These are phyloP conservation scores for Drosophila subquinaria DNA, from an alignment of 2,888 invertebrate genomes.

Conservation along the genomic window DNA sequence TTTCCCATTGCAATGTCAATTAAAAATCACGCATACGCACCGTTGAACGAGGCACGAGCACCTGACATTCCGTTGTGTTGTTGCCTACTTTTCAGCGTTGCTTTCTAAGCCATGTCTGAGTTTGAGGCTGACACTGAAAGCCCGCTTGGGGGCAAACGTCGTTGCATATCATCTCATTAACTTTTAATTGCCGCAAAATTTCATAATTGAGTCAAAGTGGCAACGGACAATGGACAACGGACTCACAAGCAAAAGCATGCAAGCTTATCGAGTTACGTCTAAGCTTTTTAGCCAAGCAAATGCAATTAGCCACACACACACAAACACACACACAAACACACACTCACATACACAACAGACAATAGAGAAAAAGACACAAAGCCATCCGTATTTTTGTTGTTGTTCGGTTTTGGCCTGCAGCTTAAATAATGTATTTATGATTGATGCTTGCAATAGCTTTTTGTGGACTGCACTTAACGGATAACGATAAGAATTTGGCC, in stretches of 20 bases:
- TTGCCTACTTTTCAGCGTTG: conserved; percentile 19
- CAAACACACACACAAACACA: conserved; percentile 2
- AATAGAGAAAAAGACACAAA: conserved; percentile 21
- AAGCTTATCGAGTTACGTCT: conserved; percentile 65
- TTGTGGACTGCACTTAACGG: conserved; percentile 33
- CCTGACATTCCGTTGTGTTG: conserved; percentile 5
- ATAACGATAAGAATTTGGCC: conserved; percentile 17
- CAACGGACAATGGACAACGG: conserved; percentile 25
- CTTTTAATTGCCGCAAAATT: conserved; percentile 66
- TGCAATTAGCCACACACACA: conserved; percentile 63
- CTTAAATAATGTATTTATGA: conserved; percentile 68
- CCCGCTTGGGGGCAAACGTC: conserved; percentile 5
- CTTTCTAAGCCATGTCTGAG: conserved; percentile 8
- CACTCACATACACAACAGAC: conserved; percentile 3
- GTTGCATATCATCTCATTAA: conserved; percentile 56
- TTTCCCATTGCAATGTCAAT: conserved; percentile 41
- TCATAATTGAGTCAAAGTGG: conserved; percentile 60
- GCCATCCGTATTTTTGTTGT: conserved; percentile 30
- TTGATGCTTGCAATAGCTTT: conserved; percentile 63
- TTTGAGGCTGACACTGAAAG: conserved; percentile 17
- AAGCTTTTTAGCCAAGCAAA: conserved; percentile 57
- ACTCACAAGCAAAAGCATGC: conserved; percentile 24
- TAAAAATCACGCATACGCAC: conserved; percentile 61
- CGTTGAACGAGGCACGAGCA: conserved; percentile 17
- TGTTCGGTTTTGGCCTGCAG: conserved; percentile 25